Evolutionary conservation across 2,113 vertebrate species (phyloP), one percentile per base, ranked within the genome.

Genomic region (Sarotherodon lohbergeri): DNA sequence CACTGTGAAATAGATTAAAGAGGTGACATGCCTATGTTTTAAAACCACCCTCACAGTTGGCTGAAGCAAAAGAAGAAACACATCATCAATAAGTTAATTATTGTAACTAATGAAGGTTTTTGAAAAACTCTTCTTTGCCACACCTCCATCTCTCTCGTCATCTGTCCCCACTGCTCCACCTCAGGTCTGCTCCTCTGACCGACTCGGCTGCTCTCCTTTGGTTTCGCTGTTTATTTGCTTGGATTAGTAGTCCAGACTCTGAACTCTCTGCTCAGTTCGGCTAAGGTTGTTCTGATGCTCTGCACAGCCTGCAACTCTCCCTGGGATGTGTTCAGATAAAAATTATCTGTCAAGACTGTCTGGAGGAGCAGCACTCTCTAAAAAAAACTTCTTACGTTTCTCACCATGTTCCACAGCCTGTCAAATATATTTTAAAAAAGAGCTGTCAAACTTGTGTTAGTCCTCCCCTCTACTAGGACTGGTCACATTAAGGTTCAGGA

Each of bases 401-500:
- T 76, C 56, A 61, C 81, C 48, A n/a, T 55, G 55, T 85, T 78
- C 82, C 78, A 52, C 39, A 29, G 5, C 16, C 8, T 36, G 59
- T 82, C 76, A 81, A 6, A 19, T 85, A 29, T 48, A 13, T 11
- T 11, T 41, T 22, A n/a, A 90, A 86, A 78, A 61, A 84, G 10
- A 68, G 55, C 57, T 86, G 81, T 84, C 39, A 76, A 3, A 14
- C 13, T 52, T 39, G 32, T 48, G 32, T 34, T 55, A 41, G 32
- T 43, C 29, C 36, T 39, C 29, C 11, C 19, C 34, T 17, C 55
- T 55, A 54, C 79, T 85, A 84, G 83, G 43, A 5, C 78, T 22
- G 52, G 86, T 86, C 84, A 86, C 63, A 57, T 83, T 79, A 54
- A n/a, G 80, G 59, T 90, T 83, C 57, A 76, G 87, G 29, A 80